phyloP scores from a whole-genome alignment of 2,113 vertebrate genomes.

The Ophiodon elongatus region DNA sequence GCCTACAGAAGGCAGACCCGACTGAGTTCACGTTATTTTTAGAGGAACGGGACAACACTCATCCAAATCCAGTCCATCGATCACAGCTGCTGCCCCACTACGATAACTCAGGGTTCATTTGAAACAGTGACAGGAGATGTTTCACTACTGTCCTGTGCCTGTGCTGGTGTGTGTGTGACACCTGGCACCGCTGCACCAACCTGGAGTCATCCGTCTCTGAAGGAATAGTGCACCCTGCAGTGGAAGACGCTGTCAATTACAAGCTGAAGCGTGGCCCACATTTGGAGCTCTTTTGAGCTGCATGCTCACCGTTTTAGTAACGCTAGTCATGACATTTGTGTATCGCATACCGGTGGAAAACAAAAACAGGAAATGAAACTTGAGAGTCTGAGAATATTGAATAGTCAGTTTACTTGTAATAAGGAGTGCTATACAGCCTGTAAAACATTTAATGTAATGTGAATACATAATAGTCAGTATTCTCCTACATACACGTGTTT shows the following conservation, averaged over 20 bases:
- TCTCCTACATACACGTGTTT: neutral
- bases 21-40: neutral
- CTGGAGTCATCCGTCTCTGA: neutral
- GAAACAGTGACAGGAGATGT: neutral
- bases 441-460: neutral
- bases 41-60: neutral
- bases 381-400: neutral
- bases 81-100: neutral
- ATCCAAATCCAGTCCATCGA: neutral
- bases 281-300: neutral
- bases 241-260: slow-evolving; percentile 33
- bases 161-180: neutral
- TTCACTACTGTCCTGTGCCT: neutral
- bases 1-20: neutral
- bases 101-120: neutral
- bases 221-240: slow-evolving; percentile 33
- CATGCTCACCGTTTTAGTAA: neutral
- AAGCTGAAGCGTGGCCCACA: neutral
- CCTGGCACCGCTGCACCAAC: neutral
- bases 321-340: neutral
- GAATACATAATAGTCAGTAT: neutral
- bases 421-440: neutral
- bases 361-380: neutral
- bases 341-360: neutral
- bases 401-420: neutral